phyloP scores from a whole-genome alignment of 2,888 invertebrate species.

The Tachina lurida region DNA sequence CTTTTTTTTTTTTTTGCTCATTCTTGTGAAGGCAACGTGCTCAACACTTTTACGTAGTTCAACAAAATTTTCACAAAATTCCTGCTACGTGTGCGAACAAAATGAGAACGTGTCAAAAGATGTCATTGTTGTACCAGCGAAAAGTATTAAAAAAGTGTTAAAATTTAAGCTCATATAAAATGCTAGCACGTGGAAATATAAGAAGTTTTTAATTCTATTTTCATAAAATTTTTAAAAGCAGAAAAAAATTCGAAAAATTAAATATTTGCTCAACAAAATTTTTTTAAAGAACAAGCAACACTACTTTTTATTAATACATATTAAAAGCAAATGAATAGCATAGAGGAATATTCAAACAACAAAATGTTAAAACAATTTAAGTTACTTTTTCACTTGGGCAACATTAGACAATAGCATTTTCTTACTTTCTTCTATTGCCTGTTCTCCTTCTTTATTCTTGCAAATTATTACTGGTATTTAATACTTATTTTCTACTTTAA shows the following conservation, averaged over 20 bases:
- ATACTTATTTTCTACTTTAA: slow-evolving; percentile 47
- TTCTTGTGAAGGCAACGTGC: slow-evolving; percentile 46
- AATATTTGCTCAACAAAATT: slow-evolving; percentile 27
- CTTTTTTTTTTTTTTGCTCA: neutral
- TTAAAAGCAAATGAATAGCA: slow-evolving; percentile 2
- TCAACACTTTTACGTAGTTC: slow-evolving; percentile 49
- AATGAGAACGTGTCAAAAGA: slow-evolving; percentile 59
- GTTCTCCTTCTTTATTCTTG: neutral
- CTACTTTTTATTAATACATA: neutral
- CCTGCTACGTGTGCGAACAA: slow-evolving; percentile 61
- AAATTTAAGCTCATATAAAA: slow-evolving; percentile 37
- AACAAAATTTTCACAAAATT: slow-evolving; percentile 59
- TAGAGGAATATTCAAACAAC: neutral
- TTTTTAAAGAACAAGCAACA: neutral
- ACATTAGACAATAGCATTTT: slow-evolving; percentile 73
- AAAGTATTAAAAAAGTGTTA: slow-evolving; percentile 12
- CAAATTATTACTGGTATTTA: slow-evolving; percentile 41
- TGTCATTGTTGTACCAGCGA: slow-evolving; percentile 38
- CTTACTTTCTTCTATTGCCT: neutral
- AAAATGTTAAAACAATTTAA: slow-evolving; percentile 46
- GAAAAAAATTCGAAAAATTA: slow-evolving; percentile 31
- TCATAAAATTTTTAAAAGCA: slow-evolving; percentile 36
- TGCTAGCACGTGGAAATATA: slow-evolving; percentile 33
- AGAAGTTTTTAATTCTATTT: slow-evolving; percentile 66
- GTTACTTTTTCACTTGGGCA: slow-evolving; percentile 75